These are phyloP conservation scores for Sapajus apella DNA, from an alignment of 2,113 vertebrate species.

Conservation along the genomic window DNA sequence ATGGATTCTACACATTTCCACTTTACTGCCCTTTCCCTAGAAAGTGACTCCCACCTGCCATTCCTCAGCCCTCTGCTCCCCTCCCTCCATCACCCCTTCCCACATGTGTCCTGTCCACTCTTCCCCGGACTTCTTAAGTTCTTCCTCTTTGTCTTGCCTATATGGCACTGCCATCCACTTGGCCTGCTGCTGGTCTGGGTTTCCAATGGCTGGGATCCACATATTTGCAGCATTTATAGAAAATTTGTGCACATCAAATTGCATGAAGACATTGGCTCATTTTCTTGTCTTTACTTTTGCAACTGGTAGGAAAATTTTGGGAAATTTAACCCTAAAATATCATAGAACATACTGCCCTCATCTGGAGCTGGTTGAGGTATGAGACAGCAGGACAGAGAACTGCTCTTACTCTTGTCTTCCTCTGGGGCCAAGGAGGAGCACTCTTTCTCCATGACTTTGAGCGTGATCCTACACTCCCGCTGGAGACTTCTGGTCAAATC, in stretches of 20 bases:
- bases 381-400: neutral
- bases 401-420: neutral
- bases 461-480: neutral
- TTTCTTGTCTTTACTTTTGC: neutral
- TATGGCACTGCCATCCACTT: rapidly evolving
- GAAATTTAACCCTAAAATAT: neutral
- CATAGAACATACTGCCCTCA: neutral
- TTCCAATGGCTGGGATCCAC: neutral
- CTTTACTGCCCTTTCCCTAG: neutral
- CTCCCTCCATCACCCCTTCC: neutral
- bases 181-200: neutral
- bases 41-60: no score
- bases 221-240: neutral
- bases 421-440: neutral
- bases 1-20: neutral
- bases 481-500: neutral
- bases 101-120: neutral
- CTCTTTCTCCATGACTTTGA: neutral
- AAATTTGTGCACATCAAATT: neutral
- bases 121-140: neutral
- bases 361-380: neutral
- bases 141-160: rapidly evolving
- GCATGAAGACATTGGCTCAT: neutral
- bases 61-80: neutral
- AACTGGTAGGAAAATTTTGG: neutral